Conservation (phyloP, 2,113 vertebrate genomes). For the Peromyscus polionotus region DNA sequence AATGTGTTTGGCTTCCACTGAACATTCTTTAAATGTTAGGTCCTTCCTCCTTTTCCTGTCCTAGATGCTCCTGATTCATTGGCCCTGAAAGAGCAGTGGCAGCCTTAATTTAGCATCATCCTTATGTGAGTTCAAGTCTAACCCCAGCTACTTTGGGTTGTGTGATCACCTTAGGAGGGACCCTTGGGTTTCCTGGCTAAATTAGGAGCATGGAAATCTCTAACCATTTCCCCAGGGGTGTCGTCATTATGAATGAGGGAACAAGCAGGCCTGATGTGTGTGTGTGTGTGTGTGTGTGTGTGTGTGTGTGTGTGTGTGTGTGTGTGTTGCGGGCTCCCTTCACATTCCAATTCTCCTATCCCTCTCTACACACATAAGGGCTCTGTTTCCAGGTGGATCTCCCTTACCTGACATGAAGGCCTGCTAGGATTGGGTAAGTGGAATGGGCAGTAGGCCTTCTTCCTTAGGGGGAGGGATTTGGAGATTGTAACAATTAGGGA, state of each 20-base stretch:
- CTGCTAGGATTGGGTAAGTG: conserved; percentile 36
- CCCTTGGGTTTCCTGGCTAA: neutral
- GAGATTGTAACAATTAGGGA: neutral
- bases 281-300: neutral
- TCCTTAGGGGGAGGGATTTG: conserved; percentile 26
- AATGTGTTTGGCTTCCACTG: neutral
- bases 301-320: neutral
- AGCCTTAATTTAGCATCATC: conserved; percentile 11
- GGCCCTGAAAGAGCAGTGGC: neutral
- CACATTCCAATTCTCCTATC: neutral
- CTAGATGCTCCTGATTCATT: neutral
- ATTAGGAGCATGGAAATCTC: neutral
- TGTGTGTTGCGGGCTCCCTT: neutral
- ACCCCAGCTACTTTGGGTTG: neutral
- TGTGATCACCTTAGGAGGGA: neutral
- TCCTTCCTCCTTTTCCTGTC: neutral
- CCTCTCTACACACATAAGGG: neutral
- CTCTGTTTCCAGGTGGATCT: neutral
- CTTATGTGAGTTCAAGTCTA: neutral
- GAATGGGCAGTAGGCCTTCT: conserved; percentile 61
- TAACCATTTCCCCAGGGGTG: neutral
- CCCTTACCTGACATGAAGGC: neutral
- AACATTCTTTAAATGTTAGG: neutral
- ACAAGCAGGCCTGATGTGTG: neutral
- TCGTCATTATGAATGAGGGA: neutral